These are phyloP conservation scores for Drosophila crucigera DNA, from an alignment of 2,888 invertebrate genomes.

Conservation along the genomic window DNA sequence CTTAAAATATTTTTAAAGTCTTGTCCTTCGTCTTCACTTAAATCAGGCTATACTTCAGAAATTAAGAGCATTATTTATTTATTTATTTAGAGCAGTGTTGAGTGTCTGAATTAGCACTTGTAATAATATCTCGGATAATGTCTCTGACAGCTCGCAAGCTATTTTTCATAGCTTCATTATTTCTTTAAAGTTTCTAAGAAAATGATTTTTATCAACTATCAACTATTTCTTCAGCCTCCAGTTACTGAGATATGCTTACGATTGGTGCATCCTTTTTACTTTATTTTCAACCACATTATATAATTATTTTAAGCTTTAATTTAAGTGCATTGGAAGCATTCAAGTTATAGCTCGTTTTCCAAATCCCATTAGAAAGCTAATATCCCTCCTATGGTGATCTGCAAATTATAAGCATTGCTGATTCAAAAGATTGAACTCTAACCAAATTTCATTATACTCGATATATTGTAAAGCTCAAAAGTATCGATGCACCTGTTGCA, in stretches of 20 bases:
- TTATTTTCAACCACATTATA: neutral
- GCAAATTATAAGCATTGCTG: neutral
- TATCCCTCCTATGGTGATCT: neutral
- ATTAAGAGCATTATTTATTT: neutral
- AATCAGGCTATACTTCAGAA: neutral
- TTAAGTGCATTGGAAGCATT: neutral
- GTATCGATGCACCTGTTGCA: conserved; percentile 18
- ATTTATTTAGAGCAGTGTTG: neutral
- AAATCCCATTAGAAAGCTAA: neutral
- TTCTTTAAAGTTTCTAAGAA: neutral
- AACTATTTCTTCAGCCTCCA: neutral
- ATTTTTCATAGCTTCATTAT: neutral
- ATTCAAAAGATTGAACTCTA: neutral
- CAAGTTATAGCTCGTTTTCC: neutral
- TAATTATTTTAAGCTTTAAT: neutral
- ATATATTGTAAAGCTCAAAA: neutral
- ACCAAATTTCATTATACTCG: neutral
- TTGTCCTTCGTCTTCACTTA: neutral
- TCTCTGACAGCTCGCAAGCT: neutral
- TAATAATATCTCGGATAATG: neutral
- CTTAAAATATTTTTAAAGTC: neutral
- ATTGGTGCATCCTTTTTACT: neutral
- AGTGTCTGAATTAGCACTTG: neutral
- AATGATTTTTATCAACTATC: neutral
- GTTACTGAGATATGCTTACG: neutral